Evolutionary conservation across 1,140 invertebrate genomes (phyloP).

Genomic region (Apolygus lucorum): DNA sequence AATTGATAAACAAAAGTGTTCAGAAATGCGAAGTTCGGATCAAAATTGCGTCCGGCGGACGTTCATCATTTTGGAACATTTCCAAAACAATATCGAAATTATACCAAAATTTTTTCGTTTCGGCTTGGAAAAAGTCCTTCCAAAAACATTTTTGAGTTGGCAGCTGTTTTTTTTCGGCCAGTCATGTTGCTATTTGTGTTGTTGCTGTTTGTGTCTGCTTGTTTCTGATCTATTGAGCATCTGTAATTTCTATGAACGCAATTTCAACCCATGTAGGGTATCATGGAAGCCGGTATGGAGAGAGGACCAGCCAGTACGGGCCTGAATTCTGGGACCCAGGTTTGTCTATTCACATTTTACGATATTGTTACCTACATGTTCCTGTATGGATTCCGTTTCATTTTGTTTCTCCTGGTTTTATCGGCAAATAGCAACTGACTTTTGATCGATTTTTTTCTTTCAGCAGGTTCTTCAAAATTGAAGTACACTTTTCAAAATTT

Average conservation of each 20-base stretch:
- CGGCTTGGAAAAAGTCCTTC: neutral
- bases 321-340: conserved; percentile 36
- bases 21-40: neutral
- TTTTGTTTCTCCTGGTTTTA: neutral
- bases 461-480: too few relatives aligned
- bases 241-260: neutral
- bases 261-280: conserved; percentile 28
- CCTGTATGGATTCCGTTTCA: too few relatives aligned
- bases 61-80: neutral
- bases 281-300: conserved; percentile 33
- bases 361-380: neutral
- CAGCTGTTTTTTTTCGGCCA: neutral
- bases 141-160: neutral
- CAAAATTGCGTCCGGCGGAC: too few relatives aligned
- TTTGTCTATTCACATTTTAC: conserved; percentile 30
- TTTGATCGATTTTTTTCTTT: neutral
- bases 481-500: too few relatives aligned
- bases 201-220: neutral
- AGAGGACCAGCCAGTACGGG: conserved; percentile 32
- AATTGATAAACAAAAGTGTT: neutral
- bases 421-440: neutral
- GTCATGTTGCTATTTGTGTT: neutral
- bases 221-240: neutral
- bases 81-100: neutral
- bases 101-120: neutral